A percentile compares a stretch with the other conserved stretches of the same genome.
These are phyloP conservation scores for Microchirus variegatus DNA, from an alignment of 2,797 vertebrate genomes.

Conservation along the genomic window DNA sequence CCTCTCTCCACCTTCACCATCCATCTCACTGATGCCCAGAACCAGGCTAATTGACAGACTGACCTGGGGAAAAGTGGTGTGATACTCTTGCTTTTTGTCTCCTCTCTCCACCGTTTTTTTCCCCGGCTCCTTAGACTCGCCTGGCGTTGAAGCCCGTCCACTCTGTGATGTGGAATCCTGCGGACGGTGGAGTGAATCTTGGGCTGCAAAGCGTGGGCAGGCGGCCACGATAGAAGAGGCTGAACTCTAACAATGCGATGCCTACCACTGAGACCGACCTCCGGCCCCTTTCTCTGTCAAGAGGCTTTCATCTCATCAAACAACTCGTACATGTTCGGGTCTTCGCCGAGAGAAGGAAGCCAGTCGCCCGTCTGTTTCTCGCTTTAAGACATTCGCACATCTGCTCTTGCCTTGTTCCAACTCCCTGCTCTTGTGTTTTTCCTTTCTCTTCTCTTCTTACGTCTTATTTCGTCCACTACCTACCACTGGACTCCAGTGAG, in stretches of 20 bases:
- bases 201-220: slow-evolving; percentile 30
- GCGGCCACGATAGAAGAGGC: slow-evolving; percentile 43
- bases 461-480: slow-evolving; percentile 1
- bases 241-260: slow-evolving; percentile 54
- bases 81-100: slow-evolving; percentile 43
- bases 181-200: slow-evolving; percentile 34
- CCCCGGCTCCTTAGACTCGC: slow-evolving; percentile 20
- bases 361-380: slow-evolving; percentile 8
- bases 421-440: background rate
- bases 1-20: slow-evolving; percentile 39
- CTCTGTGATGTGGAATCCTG: slow-evolving; percentile 13
- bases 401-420: background rate
- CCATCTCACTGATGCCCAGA: slow-evolving; percentile 38
- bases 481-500: slow-evolving; percentile 1
- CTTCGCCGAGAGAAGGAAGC: background rate
- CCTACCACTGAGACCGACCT: slow-evolving; percentile 31
- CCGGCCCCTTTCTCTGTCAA: slow-evolving; percentile 26
- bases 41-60: slow-evolving; percentile 73
- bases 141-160: slow-evolving; percentile 6
- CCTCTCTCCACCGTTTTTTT: slow-evolving; percentile 22
- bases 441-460: background rate
- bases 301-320: slow-evolving; percentile 49
- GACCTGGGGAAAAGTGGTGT: slow-evolving; percentile 53
- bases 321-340: slow-evolving; percentile 1
- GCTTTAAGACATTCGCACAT: slow-evolving; percentile 29